phyloP scores from a whole-genome alignment of 2,888 invertebrate species.

The Electrophaes corylata region DNA sequence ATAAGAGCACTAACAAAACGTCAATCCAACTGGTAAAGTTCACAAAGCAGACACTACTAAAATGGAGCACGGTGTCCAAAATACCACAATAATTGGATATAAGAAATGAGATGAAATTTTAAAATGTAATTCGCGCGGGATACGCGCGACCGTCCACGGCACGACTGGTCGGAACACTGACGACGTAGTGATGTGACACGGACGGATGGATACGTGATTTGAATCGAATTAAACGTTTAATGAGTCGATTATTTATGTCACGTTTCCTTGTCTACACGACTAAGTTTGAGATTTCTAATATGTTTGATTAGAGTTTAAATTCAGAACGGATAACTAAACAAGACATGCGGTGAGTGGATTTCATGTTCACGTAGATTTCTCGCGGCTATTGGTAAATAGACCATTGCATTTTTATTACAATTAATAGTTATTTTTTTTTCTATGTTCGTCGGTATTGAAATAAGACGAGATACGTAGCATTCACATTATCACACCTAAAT shows the following conservation, averaged over 20 bases:
- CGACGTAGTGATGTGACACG: conserved; percentile 61
- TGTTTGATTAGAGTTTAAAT: conserved; percentile 19
- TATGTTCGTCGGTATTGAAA: conserved; percentile 15
- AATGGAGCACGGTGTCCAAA: conserved; percentile 17
- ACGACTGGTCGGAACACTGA: conserved; percentile 62
- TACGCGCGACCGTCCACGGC: conserved; percentile 58
- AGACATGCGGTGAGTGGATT: conserved; percentile 4
- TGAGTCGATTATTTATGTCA: conserved; percentile 28
- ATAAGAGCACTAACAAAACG: conserved; percentile 16
- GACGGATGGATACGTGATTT: conserved; percentile 35
- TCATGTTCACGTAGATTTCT: conserved; percentile 4
- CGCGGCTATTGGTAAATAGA: conserved; percentile 5
- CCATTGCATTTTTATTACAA: neutral
- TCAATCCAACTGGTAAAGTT: conserved; percentile 28
- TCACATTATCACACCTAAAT: too few relatives aligned
- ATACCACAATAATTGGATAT: conserved; percentile 14
- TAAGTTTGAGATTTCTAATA: conserved; percentile 32
- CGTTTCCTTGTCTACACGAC: conserved; percentile 7
- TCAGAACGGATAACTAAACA: conserved; percentile 22
- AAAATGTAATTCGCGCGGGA: conserved; percentile 29
- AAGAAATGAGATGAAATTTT: conserved; percentile 19
- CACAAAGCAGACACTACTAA: conserved; percentile 17
- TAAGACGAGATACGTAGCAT: conserved; percentile 2
- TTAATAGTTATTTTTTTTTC: conserved; percentile 2
- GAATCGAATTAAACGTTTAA: conserved; percentile 34